Percentiles rank a stretch among this genome's conserved stretches.
phyloP scores from a whole-genome alignment of 1,140 invertebrate genomes.

The Conus ventricosus region DNA sequence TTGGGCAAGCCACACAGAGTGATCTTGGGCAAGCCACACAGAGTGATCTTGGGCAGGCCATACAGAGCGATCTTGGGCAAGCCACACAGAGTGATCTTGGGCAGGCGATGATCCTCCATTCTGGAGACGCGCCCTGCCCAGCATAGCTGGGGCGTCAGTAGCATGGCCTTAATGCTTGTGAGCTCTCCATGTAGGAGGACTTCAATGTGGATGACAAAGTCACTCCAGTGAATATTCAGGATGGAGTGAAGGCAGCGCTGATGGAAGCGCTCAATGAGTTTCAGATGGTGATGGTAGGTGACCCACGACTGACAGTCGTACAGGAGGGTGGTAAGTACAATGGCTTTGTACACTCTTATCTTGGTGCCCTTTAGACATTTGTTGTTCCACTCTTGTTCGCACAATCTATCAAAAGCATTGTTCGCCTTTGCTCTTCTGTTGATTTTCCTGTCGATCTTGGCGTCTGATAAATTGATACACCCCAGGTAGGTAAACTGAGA shows the following conservation, averaged over 20 bases:
- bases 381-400: constrained; percentile 28
- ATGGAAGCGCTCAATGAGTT: not conserved
- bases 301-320: constrained; percentile 38
- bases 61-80: too few relatives aligned
- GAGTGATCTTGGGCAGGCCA: too few relatives aligned
- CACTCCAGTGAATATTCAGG: too few relatives aligned
- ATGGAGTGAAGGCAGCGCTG: too few relatives aligned
- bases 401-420: constrained; percentile 16
- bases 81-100: too few relatives aligned
- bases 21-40: too few relatives aligned
- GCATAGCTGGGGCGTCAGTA: not conserved
- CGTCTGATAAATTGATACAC: constrained; percentile 8
- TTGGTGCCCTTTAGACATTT: constrained; percentile 29
- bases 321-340: constrained; percentile 33
- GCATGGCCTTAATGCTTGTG: not conserved
- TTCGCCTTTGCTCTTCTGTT: constrained; percentile 6
- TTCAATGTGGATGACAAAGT: not conserved
- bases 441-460: constrained; percentile 29
- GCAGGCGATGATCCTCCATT: constrained; percentile 22
- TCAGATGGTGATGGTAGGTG: constrained; percentile 29
- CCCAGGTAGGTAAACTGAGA: constrained; percentile 27
- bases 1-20: too few relatives aligned
- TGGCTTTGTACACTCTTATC: constrained; percentile 31
- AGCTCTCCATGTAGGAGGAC: not conserved
- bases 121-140: constrained; percentile 34